Conservation (phyloP, 1,140 invertebrate species). For the Drosophila punjabiensis region DNA sequence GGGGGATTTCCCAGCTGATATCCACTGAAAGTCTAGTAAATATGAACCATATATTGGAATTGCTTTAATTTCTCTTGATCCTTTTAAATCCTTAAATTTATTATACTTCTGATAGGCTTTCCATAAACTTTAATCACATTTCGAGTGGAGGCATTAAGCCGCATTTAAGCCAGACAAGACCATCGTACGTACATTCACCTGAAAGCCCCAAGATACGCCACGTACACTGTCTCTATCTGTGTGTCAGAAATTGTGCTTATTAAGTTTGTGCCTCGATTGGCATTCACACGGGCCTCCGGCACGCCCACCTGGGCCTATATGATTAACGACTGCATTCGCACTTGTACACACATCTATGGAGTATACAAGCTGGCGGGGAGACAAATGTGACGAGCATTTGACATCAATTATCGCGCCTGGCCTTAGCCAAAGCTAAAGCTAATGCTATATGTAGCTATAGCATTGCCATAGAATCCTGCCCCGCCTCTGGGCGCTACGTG, state of each 20-base stretch:
- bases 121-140: neutral
- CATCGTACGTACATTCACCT: constrained; percentile 8
- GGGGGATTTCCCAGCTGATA: neutral
- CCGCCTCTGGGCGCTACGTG: constrained; percentile 28
- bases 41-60: neutral
- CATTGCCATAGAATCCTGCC: neutral
- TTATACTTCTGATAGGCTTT: neutral
- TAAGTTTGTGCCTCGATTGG: constrained; percentile 57
- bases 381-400: constrained; percentile 72
- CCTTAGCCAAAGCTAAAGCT: constrained; percentile 24
- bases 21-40: neutral
- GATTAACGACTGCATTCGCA: constrained; percentile 69
- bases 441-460: neutral
- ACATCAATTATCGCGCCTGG: constrained; percentile 79
- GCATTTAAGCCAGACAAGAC: constrained; percentile 14
- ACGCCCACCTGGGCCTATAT: constrained; percentile 55
- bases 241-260: constrained; percentile 53
- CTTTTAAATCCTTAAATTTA: neutral
- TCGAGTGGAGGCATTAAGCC: neutral
- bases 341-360: neutral
- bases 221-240: constrained; percentile 27
- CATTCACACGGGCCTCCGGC: constrained; percentile 20
- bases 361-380: constrained; percentile 21
- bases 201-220: constrained; percentile 9
- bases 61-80: neutral